These are phyloP conservation scores for Cydia splendana DNA, from an alignment of 1,140 invertebrate genomes.

Conservation along the genomic window DNA sequence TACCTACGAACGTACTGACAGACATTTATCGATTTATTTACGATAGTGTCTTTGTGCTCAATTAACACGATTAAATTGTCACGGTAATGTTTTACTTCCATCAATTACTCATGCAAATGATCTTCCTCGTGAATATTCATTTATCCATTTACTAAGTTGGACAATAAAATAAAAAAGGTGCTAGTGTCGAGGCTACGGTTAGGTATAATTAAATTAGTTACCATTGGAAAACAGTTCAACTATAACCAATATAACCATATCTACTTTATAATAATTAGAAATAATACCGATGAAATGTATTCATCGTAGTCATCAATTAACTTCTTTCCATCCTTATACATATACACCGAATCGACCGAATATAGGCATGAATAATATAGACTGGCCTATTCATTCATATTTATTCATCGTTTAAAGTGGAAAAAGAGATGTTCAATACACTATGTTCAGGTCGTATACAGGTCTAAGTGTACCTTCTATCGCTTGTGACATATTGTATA, in stretches of 20 bases:
- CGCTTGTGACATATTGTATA: neutral
- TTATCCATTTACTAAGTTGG: slow-evolving; percentile 34
- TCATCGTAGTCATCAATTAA: no score
- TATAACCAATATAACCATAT: no score
- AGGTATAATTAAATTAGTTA: neutral
- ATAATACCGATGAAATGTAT: no score
- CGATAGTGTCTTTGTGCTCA: slow-evolving; percentile 47
- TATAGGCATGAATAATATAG: no score
- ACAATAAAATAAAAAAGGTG: slow-evolving; percentile 28
- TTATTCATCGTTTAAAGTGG: no score
- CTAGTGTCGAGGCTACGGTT: neutral
- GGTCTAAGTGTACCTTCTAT: neutral
- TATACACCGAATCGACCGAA: no score
- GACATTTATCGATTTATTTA: slow-evolving; percentile 33
- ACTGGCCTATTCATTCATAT: no score
- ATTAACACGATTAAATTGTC: slow-evolving; percentile 56
- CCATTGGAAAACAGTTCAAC: neutral
- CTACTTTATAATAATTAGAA: no score
- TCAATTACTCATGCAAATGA: slow-evolving; percentile 68
- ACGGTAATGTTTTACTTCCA: slow-evolving; percentile 51
- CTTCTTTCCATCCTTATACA: no score
- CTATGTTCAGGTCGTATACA: neutral
- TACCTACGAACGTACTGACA: slow-evolving; percentile 22
- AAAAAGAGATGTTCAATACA: no score
- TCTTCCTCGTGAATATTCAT: slow-evolving; percentile 61